Conservation (phyloP, 2,888 invertebrate genomes). For the Drosophila pegasa region DNA sequence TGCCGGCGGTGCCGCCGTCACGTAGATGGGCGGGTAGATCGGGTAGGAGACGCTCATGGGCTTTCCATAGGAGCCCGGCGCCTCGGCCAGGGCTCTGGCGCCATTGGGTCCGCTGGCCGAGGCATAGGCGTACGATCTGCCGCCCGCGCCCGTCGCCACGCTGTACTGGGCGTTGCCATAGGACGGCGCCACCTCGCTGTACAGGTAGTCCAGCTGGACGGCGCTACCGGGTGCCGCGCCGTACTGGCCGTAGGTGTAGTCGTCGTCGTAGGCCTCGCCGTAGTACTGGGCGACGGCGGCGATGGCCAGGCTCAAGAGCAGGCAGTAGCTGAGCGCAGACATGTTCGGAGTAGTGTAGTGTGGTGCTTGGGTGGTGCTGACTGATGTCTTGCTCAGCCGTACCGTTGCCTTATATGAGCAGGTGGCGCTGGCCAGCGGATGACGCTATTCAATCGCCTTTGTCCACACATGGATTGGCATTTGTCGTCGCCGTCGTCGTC, state of each 20-base stretch:
- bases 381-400: conserved; percentile 27
- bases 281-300: conserved; percentile 38
- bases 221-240: neutral
- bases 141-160: neutral
- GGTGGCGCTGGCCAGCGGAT: conserved; percentile 10
- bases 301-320: conserved; percentile 35
- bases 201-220: conserved; percentile 18
- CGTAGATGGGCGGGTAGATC: neutral
- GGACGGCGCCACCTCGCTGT: neutral
- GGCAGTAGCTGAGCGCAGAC: conserved; percentile 27
- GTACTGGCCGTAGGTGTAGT: conserved; percentile 6
- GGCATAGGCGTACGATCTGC: conserved; percentile 37
- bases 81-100: conserved; percentile 49
- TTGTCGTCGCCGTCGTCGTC: neutral
- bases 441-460: conserved; percentile 12
- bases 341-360: conserved; percentile 11
- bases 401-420: conserved; percentile 30
- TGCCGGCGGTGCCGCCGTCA: neutral
- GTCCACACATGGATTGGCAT: neutral
- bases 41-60: neutral
- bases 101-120: conserved; percentile 40
- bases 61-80: conserved; percentile 30
- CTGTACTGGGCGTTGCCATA: conserved; percentile 13
- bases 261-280: conserved; percentile 33
- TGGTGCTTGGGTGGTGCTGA: conserved; percentile 1